phyloP scores from a whole-genome alignment of 1,140 invertebrate genomes.

The Leptonema lineaticorne region DNA sequence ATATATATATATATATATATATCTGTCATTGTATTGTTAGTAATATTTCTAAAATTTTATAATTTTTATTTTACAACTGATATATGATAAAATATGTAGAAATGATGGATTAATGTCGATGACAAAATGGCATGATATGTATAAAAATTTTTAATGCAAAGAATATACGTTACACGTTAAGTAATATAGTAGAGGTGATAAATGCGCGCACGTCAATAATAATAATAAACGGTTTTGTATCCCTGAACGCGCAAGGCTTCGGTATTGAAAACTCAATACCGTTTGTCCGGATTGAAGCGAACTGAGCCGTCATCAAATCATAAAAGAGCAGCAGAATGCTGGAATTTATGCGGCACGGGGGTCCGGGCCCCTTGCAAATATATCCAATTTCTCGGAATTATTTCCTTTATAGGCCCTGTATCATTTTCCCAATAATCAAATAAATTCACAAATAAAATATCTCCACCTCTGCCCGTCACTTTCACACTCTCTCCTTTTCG shows the following conservation, averaged over 20 bases:
- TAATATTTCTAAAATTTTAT: too few relatives aligned
- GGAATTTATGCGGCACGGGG: slow-evolving; percentile 37
- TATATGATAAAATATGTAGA: too few relatives aligned
- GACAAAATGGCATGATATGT: too few relatives aligned
- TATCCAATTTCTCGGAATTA: slow-evolving; percentile 39
- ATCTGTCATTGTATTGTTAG: too few relatives aligned
- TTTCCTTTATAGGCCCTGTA: slow-evolving; percentile 38
- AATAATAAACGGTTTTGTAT: too few relatives aligned
- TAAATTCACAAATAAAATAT: slow-evolving; percentile 32
- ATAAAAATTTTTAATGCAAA: too few relatives aligned
- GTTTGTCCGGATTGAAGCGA: slow-evolving; percentile 41
- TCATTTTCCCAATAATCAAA: slow-evolving; percentile 39
- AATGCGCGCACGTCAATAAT: too few relatives aligned
- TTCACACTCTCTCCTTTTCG: neutral
- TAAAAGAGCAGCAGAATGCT: slow-evolving; percentile 40
- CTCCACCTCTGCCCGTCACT: neutral
- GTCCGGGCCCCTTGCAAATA: slow-evolving; percentile 16
- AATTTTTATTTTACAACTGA: too few relatives aligned
- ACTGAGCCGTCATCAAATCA: slow-evolving; percentile 39
- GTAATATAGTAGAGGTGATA: too few relatives aligned
- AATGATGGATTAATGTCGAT: too few relatives aligned
- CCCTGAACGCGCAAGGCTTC: slow-evolving; percentile 4
- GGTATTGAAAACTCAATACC: slow-evolving; percentile 40
- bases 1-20: too few relatives aligned
- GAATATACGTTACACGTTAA: too few relatives aligned